Percentiles rank a stretch among this genome's conserved stretches.
phyloP scores from a whole-genome alignment of 2,113 vertebrate genomes.

The Anoplopoma fimbria region DNA sequence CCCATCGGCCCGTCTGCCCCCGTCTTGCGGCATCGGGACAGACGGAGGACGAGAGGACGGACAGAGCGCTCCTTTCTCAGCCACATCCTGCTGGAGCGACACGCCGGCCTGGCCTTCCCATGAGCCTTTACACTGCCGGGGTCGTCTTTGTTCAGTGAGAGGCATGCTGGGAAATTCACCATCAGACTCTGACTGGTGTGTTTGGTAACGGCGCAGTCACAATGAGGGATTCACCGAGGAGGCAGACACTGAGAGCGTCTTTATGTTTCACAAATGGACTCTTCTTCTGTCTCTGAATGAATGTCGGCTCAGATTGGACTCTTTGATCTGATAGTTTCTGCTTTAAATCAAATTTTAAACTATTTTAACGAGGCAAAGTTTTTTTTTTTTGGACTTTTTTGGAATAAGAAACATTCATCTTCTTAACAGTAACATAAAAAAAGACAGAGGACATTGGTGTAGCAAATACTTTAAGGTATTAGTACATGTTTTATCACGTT shows the following conservation, averaged over 20 bases:
- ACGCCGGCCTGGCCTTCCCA: constrained; percentile 38
- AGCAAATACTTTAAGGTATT: too few species aligned
- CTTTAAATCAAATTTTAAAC: background rate
- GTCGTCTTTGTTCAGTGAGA: constrained; percentile 54
- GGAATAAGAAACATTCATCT: background rate
- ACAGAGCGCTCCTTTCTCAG: constrained; percentile 53
- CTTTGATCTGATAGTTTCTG: background rate
- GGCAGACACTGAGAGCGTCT: constrained; percentile 13
- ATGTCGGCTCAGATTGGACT: background rate
- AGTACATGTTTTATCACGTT: too few species aligned
- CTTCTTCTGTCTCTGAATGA: background rate
- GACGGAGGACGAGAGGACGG: background rate
- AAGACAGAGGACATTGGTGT: too few species aligned
- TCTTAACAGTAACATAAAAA: background rate
- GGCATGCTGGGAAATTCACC: constrained; percentile 55
- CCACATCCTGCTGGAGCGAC: constrained; percentile 46
- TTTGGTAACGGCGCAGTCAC: constrained; percentile 19
- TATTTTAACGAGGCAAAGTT: background rate
- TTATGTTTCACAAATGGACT: background rate
- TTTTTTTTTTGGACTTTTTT: too few species aligned
- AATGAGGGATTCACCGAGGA: constrained; percentile 45
- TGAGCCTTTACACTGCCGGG: constrained; percentile 55
- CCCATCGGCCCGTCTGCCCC: constrained; percentile 59
- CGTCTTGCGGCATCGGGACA: constrained; percentile 30
- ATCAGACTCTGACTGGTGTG: background rate